Conservation (phyloP, 2,888 invertebrate genomes). For the Drosophila helvetica region DNA sequence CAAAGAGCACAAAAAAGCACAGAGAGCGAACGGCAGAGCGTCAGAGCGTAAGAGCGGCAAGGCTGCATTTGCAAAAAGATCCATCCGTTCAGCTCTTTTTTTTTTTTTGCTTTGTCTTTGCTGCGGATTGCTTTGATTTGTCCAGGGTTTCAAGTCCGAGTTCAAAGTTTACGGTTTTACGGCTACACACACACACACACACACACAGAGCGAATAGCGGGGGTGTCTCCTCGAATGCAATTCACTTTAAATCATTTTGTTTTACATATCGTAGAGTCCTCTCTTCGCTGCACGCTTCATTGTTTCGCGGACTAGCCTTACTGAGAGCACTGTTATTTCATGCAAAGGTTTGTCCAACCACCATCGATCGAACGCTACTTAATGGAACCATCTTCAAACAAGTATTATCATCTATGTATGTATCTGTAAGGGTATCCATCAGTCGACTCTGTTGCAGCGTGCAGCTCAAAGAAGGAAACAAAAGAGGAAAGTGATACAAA, state of each 20-base stretch:
- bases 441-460: conserved; percentile 6
- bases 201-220: conserved; percentile 11
- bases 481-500: conserved; percentile 57
- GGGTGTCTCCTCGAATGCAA: conserved; percentile 24
- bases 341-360: neutral
- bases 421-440: too few species aligned
- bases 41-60: neutral
- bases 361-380: too few species aligned
- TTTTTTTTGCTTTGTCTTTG: neutral
- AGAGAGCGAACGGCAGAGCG: neutral
- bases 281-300: conserved; percentile 1
- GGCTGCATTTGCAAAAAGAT: conserved; percentile 24
- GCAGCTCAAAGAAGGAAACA: conserved; percentile 27
- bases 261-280: conserved; percentile 46
- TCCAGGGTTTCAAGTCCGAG: conserved; percentile 61
- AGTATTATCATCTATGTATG: neutral
- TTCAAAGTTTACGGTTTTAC: conserved; percentile 62
- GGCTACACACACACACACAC: neutral
- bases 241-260: conserved; percentile 69
- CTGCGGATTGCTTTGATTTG: neutral
- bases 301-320: neutral
- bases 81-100: neutral
- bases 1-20: conserved; percentile 28
- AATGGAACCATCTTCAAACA: too few species aligned
- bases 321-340: too few species aligned